Conservation (phyloP, 2,888 invertebrate genomes). For the Caenorhabditis parvicauda region DNA sequence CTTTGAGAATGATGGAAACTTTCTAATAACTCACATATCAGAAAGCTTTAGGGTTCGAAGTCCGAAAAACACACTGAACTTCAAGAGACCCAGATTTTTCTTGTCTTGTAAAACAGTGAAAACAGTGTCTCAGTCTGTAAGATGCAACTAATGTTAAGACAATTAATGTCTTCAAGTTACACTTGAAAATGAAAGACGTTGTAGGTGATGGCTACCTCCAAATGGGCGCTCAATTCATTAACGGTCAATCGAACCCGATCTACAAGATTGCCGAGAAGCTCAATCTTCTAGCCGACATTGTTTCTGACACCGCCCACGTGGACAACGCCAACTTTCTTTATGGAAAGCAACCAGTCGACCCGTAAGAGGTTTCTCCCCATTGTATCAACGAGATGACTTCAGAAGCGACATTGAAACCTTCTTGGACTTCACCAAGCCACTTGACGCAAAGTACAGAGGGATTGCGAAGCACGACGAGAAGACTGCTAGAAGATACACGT, state of each 20-base stretch:
- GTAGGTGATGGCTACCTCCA: constrained; percentile 54
- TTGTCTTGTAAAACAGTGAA: no score
- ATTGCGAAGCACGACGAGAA: constrained; percentile 41
- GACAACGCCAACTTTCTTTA: constrained; percentile 29
- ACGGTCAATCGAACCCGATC: constrained; percentile 52
- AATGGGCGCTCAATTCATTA: constrained; percentile 58
- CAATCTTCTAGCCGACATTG: constrained; percentile 24
- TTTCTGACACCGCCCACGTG: constrained; percentile 39
- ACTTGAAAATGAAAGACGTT: not conserved
- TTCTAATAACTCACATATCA: no score
- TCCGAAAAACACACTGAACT: no score
- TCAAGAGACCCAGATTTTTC: no score
- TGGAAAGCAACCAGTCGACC: constrained; percentile 26
- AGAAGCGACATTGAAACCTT: constrained; percentile 35
- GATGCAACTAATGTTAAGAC: no score
- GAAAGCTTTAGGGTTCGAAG: no score
- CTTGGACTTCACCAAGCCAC: constrained; percentile 32
- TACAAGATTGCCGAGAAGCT: constrained; percentile 46
- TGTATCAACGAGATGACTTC: constrained; percentile 1
- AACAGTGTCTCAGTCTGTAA: no score
- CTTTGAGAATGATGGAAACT: no score
- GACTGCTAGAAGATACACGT: constrained; percentile 30
- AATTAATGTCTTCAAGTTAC: not conserved
- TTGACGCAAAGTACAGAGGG: constrained; percentile 36
- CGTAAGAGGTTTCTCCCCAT: constrained; percentile 4